Conservation (phyloP, 1,140 invertebrate genomes). For the Megalonaias nervosa region DNA sequence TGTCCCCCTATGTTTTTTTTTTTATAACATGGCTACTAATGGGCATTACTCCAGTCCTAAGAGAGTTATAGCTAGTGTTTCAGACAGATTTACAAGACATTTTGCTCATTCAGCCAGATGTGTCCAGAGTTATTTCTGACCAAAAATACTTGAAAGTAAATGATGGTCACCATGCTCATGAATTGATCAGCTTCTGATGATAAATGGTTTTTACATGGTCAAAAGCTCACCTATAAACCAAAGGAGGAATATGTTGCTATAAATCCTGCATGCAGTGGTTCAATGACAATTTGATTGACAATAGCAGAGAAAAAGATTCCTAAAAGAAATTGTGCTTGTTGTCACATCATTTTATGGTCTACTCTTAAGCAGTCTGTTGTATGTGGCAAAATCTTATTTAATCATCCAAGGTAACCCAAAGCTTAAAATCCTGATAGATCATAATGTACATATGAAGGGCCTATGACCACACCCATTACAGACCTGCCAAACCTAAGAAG, state of each 20-base stretch:
- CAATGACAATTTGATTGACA: slow-evolving; percentile 18
- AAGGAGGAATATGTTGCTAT: background rate
- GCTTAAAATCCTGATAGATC: background rate
- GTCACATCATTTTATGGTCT: slow-evolving; percentile 15
- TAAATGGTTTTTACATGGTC: background rate
- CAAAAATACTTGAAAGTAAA: slow-evolving; percentile 6
- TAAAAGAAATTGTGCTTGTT: slow-evolving; percentile 11
- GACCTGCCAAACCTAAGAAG: too few species aligned
- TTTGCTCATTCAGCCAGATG: slow-evolving; percentile 7
- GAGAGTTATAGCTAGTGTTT: slow-evolving; percentile 20
- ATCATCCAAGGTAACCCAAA: background rate
- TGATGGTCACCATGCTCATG: slow-evolving; percentile 10
- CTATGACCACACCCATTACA: too few species aligned
- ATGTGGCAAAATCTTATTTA: background rate
- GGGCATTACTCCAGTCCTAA: slow-evolving; percentile 26
- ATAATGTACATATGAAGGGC: background rate
- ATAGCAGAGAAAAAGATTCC: slow-evolving; percentile 8
- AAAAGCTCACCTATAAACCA: slow-evolving; percentile 13
- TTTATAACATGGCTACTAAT: slow-evolving; percentile 15
- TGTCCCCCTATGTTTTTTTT: slow-evolving; percentile 7
- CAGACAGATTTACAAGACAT: slow-evolving; percentile 24
- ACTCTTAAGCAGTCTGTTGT: slow-evolving; percentile 3
- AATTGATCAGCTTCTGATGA: background rate
- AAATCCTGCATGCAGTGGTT: background rate
- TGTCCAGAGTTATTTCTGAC: background rate